Percentiles rank a stretch among this genome's conserved stretches.
These are phyloP conservation scores for Sardinella longiceps DNA, from an alignment of 2,797 vertebrate species.

Conservation along the genomic window DNA sequence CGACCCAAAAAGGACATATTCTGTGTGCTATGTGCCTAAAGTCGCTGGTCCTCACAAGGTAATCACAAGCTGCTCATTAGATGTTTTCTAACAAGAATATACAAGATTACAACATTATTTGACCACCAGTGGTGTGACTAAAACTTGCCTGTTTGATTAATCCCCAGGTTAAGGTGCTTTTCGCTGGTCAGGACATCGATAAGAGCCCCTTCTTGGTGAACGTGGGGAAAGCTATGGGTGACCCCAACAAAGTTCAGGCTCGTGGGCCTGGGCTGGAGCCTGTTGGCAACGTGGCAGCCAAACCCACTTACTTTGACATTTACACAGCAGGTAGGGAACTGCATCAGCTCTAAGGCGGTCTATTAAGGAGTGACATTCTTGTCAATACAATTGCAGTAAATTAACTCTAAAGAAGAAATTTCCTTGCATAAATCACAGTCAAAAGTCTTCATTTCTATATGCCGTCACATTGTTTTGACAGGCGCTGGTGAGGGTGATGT, in stretches of 20 bases:
- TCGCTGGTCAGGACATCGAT: conserved; percentile 94
- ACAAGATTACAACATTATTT: not conserved
- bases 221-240: conserved; percentile 86
- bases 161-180: conserved; percentile 91
- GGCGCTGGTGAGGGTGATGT: conserved; percentile 93
- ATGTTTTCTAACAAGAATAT: not conserved
- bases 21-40: conserved; percentile 90
- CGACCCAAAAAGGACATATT: conserved; percentile 87
- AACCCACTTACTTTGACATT: conserved; percentile 96
- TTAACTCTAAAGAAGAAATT: no score
- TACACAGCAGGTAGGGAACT: conserved; percentile 87
- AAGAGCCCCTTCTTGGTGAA: conserved; percentile 91
- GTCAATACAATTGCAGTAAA: not conserved
- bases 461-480: conserved; percentile 53
- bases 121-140: not conserved
- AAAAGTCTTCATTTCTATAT: not conserved
- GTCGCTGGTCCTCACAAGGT: conserved; percentile 96
- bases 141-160: not conserved
- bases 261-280: conserved; percentile 91
- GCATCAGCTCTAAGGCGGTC: not conserved
- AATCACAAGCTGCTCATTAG: conserved; percentile 39
- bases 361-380: not conserved
- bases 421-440: not conserved
- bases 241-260: conserved; percentile 91
- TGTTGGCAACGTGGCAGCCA: conserved; percentile 89